Evolutionary conservation across 2,888 invertebrate species (phyloP), one percentile per base, ranked within the genome.

Genomic region (Dendrolimus pini): DNA sequence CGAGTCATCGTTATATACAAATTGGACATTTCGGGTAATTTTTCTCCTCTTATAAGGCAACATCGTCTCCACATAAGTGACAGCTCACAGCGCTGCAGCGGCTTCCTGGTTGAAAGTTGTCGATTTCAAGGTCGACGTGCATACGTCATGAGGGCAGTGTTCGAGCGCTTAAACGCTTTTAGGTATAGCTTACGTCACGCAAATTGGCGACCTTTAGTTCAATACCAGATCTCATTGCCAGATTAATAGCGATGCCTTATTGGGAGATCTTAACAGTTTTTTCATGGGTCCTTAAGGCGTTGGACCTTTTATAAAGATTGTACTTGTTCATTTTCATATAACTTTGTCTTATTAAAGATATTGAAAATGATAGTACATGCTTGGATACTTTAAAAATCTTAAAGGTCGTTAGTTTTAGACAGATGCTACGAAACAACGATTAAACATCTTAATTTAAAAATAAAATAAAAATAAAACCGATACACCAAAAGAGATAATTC

Each of bases 81-180:
- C 9, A 47, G 47, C 47, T 47, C 47, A 47, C 2, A 71, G 76
- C 73, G 63, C 61, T 58, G 64, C 62, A 63, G 60, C 61, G 65
- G 74, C 70, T 84, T 86, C 86, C 86, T 85, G 83, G 84, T 85
- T 80, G 85, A 86, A 86, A 86, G 86, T 85, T 83, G 86, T 77
- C 70, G 70, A 63, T 62, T 65, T 71, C 85, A 85, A 85, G 86
- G 85, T 78, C 80, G 47, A 47, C 47, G 73, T 64, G 68, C 65
- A 65, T 62, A 61, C 75, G 67, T 67, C 71, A 69, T 75, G 47
- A 78, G 82, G 82, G 77, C 83, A 77, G 71, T 78, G 74, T 74
- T 72, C 74, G 68, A 65, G 64, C 66, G 66, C 30, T 30, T 30
- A 30, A 30, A 30, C 30, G 30, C 68, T 65, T 68, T 65, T 60